These are phyloP conservation scores for Puma concolor DNA, from an alignment of 2,113 vertebrate species.

Conservation along the genomic window DNA sequence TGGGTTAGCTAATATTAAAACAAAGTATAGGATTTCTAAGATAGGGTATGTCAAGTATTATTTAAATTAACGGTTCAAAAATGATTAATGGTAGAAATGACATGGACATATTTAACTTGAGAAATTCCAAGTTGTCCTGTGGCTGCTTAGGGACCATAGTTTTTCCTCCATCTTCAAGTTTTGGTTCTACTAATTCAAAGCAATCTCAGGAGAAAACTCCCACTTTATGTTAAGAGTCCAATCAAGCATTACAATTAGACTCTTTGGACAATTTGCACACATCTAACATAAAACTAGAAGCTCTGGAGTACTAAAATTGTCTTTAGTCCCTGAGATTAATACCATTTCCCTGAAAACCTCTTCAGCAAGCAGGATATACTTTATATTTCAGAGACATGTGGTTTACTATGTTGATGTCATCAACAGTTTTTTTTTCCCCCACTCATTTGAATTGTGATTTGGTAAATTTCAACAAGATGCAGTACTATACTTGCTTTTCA, in stretches of 20 bases:
- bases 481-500: background rate
- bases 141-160: background rate
- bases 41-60: background rate
- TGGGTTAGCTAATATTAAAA: conserved; percentile 9
- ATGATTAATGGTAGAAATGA: conserved; percentile 50
- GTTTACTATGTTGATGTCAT: background rate
- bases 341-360: background rate
- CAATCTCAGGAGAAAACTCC: background rate
- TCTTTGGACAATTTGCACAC: background rate
- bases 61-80: conserved; percentile 2
- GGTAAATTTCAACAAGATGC: background rate
- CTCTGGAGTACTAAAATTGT: background rate
- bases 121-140: background rate
- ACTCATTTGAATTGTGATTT: background rate
- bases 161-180: background rate
- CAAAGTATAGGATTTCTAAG: conserved; percentile 38
- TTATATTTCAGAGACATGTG: background rate
- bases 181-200: background rate
- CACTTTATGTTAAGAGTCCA: background rate
- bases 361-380: background rate
- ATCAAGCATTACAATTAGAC: background rate
- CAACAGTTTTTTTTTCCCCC: background rate
- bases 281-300: background rate
- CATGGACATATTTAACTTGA: background rate
- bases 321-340: background rate